These are phyloP conservation scores for Edolisoma coerulescens DNA, from an alignment of 2,113 vertebrate species.

Conservation along the genomic window DNA sequence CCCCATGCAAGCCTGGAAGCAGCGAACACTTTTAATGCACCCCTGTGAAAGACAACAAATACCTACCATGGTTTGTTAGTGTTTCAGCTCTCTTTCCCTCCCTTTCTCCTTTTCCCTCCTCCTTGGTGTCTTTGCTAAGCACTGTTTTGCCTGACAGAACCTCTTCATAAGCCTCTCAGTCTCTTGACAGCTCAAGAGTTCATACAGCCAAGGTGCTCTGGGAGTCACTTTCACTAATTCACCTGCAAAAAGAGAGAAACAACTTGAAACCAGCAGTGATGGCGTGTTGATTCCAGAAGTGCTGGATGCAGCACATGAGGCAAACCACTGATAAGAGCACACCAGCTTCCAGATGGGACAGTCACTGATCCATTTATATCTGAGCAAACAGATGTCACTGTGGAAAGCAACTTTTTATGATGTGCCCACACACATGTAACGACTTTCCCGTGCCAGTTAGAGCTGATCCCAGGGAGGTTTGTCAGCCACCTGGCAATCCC, in stretches of 20 bases:
- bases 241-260: conserved; percentile 60
- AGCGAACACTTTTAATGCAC: background rate
- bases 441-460: background rate
- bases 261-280: conserved; percentile 36
- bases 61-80: conserved; percentile 78
- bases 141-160: conserved; percentile 78
- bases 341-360: background rate
- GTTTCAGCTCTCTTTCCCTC: conserved; percentile 70
- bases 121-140: conserved; percentile 77
- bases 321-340: background rate
- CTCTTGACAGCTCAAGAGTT: conserved; percentile 75
- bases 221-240: conserved; percentile 61
- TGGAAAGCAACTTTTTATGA: background rate
- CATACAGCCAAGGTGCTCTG: conserved; percentile 55
- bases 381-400: conserved; percentile 28
- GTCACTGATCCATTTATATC: background rate
- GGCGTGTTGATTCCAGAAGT: background rate
- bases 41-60: background rate
- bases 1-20: background rate
- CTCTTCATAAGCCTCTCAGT: conserved; percentile 91
- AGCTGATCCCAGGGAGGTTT: background rate
- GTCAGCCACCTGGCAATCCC: background rate
- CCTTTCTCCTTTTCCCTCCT: conserved; percentile 74
- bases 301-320: background rate
- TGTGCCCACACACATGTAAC: background rate